Evolutionary conservation across 2,888 invertebrate species (phyloP), one percentile per base, ranked within the genome.

Genomic region (Scrobipalpa atriplicella): DNA sequence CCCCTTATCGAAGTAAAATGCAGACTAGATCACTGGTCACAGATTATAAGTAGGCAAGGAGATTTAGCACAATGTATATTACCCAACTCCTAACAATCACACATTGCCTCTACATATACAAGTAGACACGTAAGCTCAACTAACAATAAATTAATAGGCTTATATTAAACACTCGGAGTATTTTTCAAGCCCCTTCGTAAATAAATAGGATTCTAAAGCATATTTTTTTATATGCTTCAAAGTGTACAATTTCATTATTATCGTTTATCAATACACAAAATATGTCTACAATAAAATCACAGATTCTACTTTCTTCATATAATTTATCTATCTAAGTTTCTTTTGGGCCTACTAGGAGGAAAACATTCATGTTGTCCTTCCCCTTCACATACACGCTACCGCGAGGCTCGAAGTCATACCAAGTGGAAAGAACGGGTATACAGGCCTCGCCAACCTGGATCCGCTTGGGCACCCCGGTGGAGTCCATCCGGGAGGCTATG

Each of bases 381-480:
- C 99, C 99, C 87, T 99, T 99, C 0, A 99, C 99, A 79, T 97
- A 98, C 43, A 99, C 98, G 78, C 96, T 96, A 29, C 98, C 99
- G 2, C 99, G 94, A n/a, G 95, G 96, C 80, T 98, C 97, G 82
- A 99, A 98, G 66, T 96, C 95, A 84, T 97, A 99, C 75, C 94
- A 93, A 16, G 94, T 93, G 43, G 95, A 93, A 43, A 99, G 92
- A 16, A 95, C 93, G 0, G 94, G 88, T 56, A 97, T 86, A 77
- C 96, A 96, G 67, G 95, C 95, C 77, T 96, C 96, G 13, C 97
- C 96, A 2, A 97, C 94, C 83, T 98, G 98, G 72, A 98, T 97
- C 62, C 96, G 93, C 68, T 97, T 97, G 3, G 96, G 94, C 10
- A 98, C 95, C 0, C 99, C 99, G 0, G 99, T 99, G 0, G 98